These are phyloP conservation scores for Clistopyga incitator DNA, from an alignment of 2,888 invertebrate genomes.

Conservation along the genomic window DNA sequence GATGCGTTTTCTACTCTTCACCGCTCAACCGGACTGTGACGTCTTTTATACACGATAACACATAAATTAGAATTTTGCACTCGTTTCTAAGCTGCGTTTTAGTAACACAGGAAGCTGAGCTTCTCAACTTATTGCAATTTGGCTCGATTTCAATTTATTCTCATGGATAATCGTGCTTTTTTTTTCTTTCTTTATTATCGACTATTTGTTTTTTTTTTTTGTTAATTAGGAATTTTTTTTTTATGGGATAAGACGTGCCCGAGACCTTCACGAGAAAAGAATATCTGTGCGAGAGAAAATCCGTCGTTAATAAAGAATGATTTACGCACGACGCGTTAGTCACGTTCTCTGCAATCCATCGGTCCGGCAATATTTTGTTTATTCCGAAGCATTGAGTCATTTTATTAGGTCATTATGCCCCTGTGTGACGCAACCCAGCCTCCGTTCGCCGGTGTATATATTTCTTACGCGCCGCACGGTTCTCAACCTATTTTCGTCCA, in stretches of 20 bases:
- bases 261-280: too few species aligned
- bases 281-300: neutral
- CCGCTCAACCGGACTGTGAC: conserved; percentile 34
- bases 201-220: neutral
- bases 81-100: conserved; percentile 2
- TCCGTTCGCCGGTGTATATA: conserved; percentile 25
- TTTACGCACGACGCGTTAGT: neutral
- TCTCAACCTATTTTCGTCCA: conserved; percentile 49
- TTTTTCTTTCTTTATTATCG: conserved; percentile 15
- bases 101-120: conserved; percentile 29
- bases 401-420: conserved; percentile 65
- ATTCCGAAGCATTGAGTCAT: conserved; percentile 51
- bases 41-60: conserved; percentile 29
- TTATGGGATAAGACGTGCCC: too few species aligned
- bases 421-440: conserved; percentile 52
- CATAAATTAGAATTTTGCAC: conserved; percentile 58
- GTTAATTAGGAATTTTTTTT: too few species aligned
- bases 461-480: conserved; percentile 26
- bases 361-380: conserved; percentile 45
- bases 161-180: conserved; percentile 22
- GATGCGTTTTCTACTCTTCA: conserved; percentile 32
- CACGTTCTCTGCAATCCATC: conserved; percentile 26
- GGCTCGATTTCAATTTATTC: conserved; percentile 51
- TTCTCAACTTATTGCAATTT: conserved; percentile 59
- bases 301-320: neutral